phyloP scores from a whole-genome alignment of 2,888 invertebrate species.

The Carpatolechia fugitivella region DNA sequence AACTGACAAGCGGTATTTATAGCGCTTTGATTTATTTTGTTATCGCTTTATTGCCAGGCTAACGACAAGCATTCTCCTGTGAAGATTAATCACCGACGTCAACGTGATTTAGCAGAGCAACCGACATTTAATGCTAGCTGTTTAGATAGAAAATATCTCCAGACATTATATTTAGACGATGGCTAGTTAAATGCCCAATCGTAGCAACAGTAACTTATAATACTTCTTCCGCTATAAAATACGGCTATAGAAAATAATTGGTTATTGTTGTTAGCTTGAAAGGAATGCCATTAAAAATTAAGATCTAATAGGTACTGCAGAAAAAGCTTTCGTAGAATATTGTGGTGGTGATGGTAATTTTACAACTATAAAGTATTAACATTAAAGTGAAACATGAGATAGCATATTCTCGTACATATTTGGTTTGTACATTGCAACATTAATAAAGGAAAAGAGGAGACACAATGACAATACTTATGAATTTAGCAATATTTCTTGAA shows the following conservation, averaged over 20 bases:
- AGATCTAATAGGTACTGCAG: too few relatives aligned
- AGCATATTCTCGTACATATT: too few relatives aligned
- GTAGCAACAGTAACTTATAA: constrained; percentile 49
- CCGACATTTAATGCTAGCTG: constrained; percentile 74
- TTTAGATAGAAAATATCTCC: constrained; percentile 68
- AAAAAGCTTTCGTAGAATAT: too few relatives aligned
- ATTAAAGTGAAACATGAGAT: too few relatives aligned
- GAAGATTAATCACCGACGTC: constrained; percentile 76
- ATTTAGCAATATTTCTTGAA: too few relatives aligned
- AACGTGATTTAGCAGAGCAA: constrained; percentile 76
- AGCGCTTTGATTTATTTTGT: constrained; percentile 77
- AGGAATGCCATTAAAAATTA: constrained; percentile 26
- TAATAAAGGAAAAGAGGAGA: too few relatives aligned
- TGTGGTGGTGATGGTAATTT: not conserved
- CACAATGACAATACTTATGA: too few relatives aligned
- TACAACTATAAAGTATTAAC: not conserved
- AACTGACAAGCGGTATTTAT: constrained; percentile 52
- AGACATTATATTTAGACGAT: constrained; percentile 64
- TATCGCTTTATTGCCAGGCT: constrained; percentile 76
- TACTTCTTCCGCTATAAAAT: constrained; percentile 32
- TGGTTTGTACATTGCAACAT: too few relatives aligned
- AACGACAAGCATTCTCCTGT: constrained; percentile 75
- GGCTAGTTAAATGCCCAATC: constrained; percentile 62
- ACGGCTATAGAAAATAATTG: constrained; percentile 30
- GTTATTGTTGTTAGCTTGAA: constrained; percentile 30